phyloP scores from a whole-genome alignment of 53 echinoderm and acorn worm species.

The Hippasteria phrygiana region DNA sequence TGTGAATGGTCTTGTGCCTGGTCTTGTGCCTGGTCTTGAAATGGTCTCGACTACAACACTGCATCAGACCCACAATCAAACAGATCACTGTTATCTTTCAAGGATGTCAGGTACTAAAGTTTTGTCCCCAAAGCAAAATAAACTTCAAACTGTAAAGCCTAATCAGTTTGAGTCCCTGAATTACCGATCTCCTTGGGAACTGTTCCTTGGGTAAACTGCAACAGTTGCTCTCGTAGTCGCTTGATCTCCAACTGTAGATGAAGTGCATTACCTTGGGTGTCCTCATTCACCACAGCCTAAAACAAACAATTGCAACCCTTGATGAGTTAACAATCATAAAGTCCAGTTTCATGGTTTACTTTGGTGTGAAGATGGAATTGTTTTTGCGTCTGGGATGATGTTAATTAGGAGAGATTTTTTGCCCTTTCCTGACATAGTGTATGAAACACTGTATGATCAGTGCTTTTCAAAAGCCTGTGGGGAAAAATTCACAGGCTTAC shows the following conservation, averaged over 20 bases:
- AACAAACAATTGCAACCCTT: neutral
- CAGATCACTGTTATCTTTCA: no score
- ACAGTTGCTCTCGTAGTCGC: slow-evolving; percentile 80
- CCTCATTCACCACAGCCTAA: slow-evolving; percentile 95
- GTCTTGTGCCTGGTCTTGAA: no score
- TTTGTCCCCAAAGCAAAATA: neutral
- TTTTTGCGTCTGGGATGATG: no score
- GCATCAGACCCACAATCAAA: no score
- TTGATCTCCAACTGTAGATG: slow-evolving; percentile 94
- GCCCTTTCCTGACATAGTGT: no score
- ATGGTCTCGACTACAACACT: no score
- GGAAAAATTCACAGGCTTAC: no score
- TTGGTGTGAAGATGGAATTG: neutral
- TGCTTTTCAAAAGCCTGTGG: no score
- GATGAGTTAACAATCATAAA: neutral
- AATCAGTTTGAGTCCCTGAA: neutral
- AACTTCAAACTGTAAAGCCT: neutral
- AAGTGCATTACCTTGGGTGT: slow-evolving; percentile 87
- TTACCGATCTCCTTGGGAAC: neutral
- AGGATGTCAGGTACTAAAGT: slow-evolving; percentile 5
- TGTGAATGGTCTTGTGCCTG: no score
- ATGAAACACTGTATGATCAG: no score
- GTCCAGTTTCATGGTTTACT: neutral
- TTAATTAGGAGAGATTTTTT: no score
- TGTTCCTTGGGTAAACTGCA: slow-evolving; percentile 27